Percentiles rank a stretch among this genome's conserved stretches.
Conservation (phyloP, 1,140 invertebrate genomes). For the Drosophila ercepeae region DNA sequence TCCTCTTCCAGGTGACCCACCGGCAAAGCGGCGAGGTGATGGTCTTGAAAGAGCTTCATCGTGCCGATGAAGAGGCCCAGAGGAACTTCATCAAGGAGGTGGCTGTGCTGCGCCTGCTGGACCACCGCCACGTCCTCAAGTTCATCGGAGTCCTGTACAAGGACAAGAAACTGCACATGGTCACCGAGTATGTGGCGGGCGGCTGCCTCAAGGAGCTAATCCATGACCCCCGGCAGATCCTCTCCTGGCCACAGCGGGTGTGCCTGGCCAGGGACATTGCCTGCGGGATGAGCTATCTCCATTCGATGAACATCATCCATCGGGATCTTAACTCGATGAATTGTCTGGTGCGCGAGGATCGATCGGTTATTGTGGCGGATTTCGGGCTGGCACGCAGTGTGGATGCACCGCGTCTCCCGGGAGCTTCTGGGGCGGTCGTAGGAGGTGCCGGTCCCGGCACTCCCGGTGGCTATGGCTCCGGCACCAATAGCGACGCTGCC, state of each 20-base stretch:
- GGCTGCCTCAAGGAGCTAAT: slow-evolving; percentile 95
- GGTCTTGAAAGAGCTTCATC: slow-evolving; percentile 97
- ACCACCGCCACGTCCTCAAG: slow-evolving; percentile 94
- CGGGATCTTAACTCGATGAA: slow-evolving; percentile 98
- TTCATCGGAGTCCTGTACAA: slow-evolving; percentile 98
- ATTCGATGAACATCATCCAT: slow-evolving; percentile 97
- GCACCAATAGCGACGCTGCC: slow-evolving; percentile 33
- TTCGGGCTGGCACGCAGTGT: slow-evolving; percentile 97
- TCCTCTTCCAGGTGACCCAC: slow-evolving; percentile 88
- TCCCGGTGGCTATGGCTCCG: slow-evolving; percentile 10
- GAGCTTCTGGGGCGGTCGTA: not conserved
- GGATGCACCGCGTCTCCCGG: slow-evolving; percentile 84
- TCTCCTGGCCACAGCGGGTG: slow-evolving; percentile 93
- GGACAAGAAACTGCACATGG: slow-evolving; percentile 94
- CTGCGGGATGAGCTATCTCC: slow-evolving; percentile 96
- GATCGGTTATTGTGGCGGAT: slow-evolving; percentile 96
- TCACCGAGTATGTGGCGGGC: slow-evolving; percentile 96
- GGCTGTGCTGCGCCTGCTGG: slow-evolving; percentile 93
- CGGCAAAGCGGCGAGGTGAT: slow-evolving; percentile 95
- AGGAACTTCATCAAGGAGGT: slow-evolving; percentile 97
- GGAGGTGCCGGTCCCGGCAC: not conserved
- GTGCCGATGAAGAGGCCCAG: slow-evolving; percentile 96
- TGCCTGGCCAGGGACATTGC: slow-evolving; percentile 96
- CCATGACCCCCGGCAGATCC: slow-evolving; percentile 84
- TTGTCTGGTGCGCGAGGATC: slow-evolving; percentile 95